Evolutionary conservation across 2,888 invertebrate species (phyloP).

Genomic region (Elysia crispata): DNA sequence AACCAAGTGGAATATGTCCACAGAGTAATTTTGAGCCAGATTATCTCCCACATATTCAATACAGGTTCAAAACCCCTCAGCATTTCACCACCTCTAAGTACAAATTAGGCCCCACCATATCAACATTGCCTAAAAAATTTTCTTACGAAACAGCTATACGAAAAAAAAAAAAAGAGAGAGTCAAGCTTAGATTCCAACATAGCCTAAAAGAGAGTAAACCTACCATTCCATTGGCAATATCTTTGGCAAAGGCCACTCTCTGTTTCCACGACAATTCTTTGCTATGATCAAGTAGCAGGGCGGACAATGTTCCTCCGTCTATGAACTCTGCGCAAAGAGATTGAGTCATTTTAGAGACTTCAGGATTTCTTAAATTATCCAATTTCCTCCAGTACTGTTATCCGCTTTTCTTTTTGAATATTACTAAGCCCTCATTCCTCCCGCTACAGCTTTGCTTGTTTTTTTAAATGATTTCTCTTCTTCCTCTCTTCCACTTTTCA

Average conservation of each 20-base stretch:
- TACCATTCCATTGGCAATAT: conserved; percentile 95
- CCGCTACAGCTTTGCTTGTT: too few relatives aligned
- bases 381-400: neutral
- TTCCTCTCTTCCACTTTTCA: too few relatives aligned
- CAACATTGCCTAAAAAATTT: too few relatives aligned
- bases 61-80: too few relatives aligned
- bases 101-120: too few relatives aligned
- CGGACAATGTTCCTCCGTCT: conserved; percentile 92
- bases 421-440: neutral
- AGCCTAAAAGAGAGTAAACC: too few relatives aligned
- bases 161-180: neutral
- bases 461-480: too few relatives aligned
- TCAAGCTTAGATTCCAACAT: too few relatives aligned
- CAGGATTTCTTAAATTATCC: neutral
- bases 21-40: too few relatives aligned
- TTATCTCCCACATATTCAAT: too few relatives aligned
- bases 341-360: neutral
- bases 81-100: too few relatives aligned
- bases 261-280: conserved; percentile 87
- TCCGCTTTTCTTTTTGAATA: neutral
- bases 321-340: conserved; percentile 84
- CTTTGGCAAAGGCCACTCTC: conserved; percentile 90
- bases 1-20: too few relatives aligned
- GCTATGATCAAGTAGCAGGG: conserved; percentile 86
- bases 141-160: neutral